Base-by-base conservation (phyloP, 2,113 vertebrate genomes). In the Thermophis baileyi region DNA sequence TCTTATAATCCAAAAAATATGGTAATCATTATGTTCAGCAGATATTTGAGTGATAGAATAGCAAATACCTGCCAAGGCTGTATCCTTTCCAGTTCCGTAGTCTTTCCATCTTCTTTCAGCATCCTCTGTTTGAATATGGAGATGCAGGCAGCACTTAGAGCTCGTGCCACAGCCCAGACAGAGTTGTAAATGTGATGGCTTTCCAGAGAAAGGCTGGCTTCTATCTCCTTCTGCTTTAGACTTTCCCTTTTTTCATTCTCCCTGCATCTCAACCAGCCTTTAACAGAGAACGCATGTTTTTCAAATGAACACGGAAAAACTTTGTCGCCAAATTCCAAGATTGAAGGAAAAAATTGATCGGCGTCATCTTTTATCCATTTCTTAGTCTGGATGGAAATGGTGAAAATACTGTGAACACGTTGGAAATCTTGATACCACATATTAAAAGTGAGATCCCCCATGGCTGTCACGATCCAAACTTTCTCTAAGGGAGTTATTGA, bases 261-360 rank as follows among this genome's bases (percentile, higher is more conserved):
- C 8, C 20, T 85, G 81, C 81, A 85, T 85, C 81, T 44, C 3
- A 22, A 9, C 81, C 81, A 85, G 18, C 40, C 81, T 85, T 85
- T 85, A 3, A 85, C 0, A 0, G 8, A 46, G 18, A 46, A 24
- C 0, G 1, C 0, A 0, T 46, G 35, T 9, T 49, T 86, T 47
- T 24, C 1, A 47, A 47, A 24, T 10, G 25, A 49, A 47, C 85
- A 86, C 0, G 8, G 44, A 14, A 49, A 86, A 25, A 44, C 85
- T 86, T 86, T 49, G 22, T 49, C 0, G 0, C 24, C 85, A 47
- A 86, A 86, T 25, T 86, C 7, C 16, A 25, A 4, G 40, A 86
- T 27, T 25, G 85, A 46, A 49, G 20, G 46, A 2, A 86, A 14
- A 25, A 86, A 47, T 6, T 0, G 1, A 47, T 12, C 1, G 5